phyloP scores from a whole-genome alignment of 2,888 invertebrate genomes.

The Andrena fulva region DNA sequence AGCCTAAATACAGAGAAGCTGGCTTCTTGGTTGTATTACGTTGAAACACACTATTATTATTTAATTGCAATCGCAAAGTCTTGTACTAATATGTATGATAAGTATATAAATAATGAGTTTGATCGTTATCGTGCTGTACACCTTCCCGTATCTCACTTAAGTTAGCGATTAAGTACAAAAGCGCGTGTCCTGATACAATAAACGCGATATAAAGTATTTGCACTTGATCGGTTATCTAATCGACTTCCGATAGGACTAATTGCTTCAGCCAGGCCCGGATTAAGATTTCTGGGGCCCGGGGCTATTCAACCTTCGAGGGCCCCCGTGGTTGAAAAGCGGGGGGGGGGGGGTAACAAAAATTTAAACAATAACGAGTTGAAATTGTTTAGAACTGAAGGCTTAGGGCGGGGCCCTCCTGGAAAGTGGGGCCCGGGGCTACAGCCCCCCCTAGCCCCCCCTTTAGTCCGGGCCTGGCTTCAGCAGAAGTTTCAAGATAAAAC shows the following conservation, averaged over 20 bases:
- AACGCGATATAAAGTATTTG: neutral
- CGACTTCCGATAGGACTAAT: conserved; percentile 49
- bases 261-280: conserved; percentile 60
- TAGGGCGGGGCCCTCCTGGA: too few species aligned
- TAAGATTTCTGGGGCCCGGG: too few species aligned
- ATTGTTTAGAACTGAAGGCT: too few species aligned
- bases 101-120: conserved; percentile 43
- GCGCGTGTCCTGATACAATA: neutral
- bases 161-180: neutral
- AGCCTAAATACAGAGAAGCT: conserved; percentile 51
- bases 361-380: too few species aligned
- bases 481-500: conserved; percentile 59
- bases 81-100: conserved; percentile 51
- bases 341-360: too few species aligned
- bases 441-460: too few species aligned
- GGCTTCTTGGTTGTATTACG: conserved; percentile 58
- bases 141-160: conserved; percentile 4
- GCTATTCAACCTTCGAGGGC: too few species aligned
- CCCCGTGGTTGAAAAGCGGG: too few species aligned
- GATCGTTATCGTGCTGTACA: conserved; percentile 35
- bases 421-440: too few species aligned
- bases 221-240: neutral
- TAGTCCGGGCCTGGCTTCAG: too few species aligned
- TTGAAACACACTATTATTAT: conserved; percentile 37
- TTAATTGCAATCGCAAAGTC: conserved; percentile 37